phyloP scores from a whole-genome alignment of 2,113 vertebrate species.

The Maylandia zebra region DNA sequence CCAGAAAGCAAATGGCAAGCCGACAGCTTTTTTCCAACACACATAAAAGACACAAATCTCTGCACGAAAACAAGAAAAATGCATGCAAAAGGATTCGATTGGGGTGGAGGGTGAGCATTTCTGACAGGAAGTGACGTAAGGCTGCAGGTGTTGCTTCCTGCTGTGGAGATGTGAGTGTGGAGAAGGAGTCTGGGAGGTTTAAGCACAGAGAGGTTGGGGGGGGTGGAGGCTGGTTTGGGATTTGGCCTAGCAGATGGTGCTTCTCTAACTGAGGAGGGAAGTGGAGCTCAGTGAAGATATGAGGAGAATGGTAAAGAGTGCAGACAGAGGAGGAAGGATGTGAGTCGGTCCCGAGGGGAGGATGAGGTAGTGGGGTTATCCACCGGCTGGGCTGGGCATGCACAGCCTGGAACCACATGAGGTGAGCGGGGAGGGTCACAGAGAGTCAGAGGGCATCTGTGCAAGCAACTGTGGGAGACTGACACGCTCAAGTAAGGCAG shows the following conservation, averaged over 20 bases:
- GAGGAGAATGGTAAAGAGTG: constrained; percentile 42
- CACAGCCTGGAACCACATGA: constrained; percentile 24
- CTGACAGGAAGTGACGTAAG: constrained; percentile 59
- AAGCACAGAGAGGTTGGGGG: neutral
- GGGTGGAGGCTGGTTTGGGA: neutral
- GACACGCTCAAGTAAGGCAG: neutral
- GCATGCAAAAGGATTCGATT: neutral
- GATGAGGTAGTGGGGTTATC: constrained; percentile 56
- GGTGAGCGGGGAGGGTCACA: neutral
- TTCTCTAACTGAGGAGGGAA: constrained; percentile 41
- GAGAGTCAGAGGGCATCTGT: neutral
- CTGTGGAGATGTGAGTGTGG: constrained; percentile 17
- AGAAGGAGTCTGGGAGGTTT: constrained; percentile 16
- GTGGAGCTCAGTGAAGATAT: constrained; percentile 34
- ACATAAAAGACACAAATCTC: neutral
- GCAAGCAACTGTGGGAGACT: neutral
- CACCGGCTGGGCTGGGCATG: constrained; percentile 38
- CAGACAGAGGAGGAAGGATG: constrained; percentile 57
- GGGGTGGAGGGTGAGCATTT: neutral
- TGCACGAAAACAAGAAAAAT: neutral
- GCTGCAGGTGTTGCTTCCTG: constrained; percentile 56
- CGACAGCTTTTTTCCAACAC: neutral
- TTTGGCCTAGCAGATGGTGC: constrained; percentile 53
- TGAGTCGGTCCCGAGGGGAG: constrained; percentile 29
- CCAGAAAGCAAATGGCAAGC: constrained; percentile 1